A percentile compares a stretch with the other conserved stretches of the same genome.
Conservation (phyloP, 1,140 invertebrate species). For the Sipha flava region DNA sequence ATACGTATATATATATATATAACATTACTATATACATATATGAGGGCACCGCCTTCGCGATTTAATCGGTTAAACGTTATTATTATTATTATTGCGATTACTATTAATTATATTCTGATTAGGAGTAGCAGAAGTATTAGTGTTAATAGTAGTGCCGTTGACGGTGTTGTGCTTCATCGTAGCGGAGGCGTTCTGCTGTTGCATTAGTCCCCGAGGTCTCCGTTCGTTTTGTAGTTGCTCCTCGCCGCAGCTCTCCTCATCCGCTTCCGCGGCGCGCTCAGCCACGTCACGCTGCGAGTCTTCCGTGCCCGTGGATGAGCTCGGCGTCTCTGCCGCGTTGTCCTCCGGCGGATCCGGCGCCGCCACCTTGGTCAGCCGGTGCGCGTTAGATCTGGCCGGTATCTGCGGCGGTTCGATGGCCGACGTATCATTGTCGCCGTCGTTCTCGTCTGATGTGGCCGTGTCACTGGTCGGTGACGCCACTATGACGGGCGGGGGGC, state of each 20-base stretch:
- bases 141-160: not conserved
- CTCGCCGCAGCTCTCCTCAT: constrained; percentile 39
- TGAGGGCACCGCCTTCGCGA: not conserved
- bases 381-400: not conserved
- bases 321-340: constrained; percentile 37
- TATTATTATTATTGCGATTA: not conserved
- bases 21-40: too few relatives aligned
- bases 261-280: constrained; percentile 37
- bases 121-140: not conserved
- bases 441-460: constrained; percentile 34
- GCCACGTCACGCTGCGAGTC: constrained; percentile 38
- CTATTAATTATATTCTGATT: not conserved
- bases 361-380: constrained; percentile 34
- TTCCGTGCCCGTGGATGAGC: constrained; percentile 40
- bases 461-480: constrained; percentile 38
- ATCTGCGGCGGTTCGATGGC: constrained; percentile 6
- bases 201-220: not conserved
- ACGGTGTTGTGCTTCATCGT: not conserved
- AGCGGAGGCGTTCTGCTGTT: not conserved
- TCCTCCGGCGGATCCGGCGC: not conserved
- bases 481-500: constrained; percentile 35
- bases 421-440: not conserved
- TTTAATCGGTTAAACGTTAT: not conserved
- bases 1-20: too few relatives aligned
- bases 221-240: constrained; percentile 23